phyloP scores from a whole-genome alignment of 2,888 invertebrate species.

The Ormyrus nitidulus region DNA sequence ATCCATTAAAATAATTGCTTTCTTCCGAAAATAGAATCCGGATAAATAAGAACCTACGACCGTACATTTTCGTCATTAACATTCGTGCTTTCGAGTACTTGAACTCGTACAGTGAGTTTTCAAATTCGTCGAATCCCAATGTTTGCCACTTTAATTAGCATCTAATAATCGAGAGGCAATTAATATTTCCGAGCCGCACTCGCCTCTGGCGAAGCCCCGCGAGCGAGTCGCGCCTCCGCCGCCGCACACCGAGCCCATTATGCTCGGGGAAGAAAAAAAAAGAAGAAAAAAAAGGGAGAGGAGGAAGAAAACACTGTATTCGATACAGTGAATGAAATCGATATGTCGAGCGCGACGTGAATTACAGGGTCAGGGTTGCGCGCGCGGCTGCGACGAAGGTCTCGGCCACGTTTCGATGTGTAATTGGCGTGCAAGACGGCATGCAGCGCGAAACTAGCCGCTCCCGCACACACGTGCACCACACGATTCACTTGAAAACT shows the following conservation, averaged over 20 bases:
- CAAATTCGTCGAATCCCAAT: too few species aligned
- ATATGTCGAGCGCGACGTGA: conserved; percentile 53
- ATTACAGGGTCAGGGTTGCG: conserved; percentile 57
- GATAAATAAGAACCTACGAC: too few species aligned
- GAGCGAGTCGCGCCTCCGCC: background rate
- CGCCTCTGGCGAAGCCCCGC: background rate
- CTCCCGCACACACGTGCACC: background rate
- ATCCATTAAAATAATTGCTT: too few species aligned
- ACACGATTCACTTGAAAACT: background rate
- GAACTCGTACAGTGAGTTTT: too few species aligned
- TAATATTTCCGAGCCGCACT: too few species aligned
- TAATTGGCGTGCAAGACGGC: conserved; percentile 43
- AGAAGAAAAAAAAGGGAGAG: background rate
- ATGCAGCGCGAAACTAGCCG: conserved; percentile 16
- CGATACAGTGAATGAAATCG: conserved; percentile 55
- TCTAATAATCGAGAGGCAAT: too few species aligned
- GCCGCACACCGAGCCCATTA: background rate
- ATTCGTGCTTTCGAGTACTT: too few species aligned
- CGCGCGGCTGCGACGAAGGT: conserved; percentile 33
- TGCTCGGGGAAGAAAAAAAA: background rate
- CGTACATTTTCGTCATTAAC: too few species aligned
- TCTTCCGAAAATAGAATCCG: too few species aligned
- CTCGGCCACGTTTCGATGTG: conserved; percentile 52
- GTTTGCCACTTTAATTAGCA: too few species aligned
- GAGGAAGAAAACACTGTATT: conserved; percentile 34